Percentiles rank a stretch among this genome's conserved stretches.
Conservation (phyloP, 2,797 vertebrate genomes). For the Scolopax rusticola region DNA sequence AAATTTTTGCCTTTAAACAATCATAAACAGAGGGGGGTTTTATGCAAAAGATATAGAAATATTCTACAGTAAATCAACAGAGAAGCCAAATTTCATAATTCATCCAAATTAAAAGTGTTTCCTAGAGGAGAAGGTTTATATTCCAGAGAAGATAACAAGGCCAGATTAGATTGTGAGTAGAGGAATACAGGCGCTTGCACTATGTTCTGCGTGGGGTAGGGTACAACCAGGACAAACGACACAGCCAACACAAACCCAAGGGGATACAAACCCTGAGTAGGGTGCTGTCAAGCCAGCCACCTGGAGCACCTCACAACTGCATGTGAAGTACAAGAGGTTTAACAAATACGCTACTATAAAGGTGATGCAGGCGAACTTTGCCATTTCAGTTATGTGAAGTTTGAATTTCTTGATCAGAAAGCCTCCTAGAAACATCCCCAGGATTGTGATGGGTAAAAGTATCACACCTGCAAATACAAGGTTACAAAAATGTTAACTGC, state of each 20-base stretch:
- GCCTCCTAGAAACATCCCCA: slow-evolving; percentile 78
- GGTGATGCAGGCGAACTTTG: slow-evolving; percentile 62
- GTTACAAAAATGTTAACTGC: neutral
- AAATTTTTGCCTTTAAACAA: neutral
- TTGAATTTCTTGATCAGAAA: slow-evolving; percentile 80
- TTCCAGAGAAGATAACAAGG: neutral
- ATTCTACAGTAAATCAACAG: neutral
- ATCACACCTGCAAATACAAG: slow-evolving; percentile 69
- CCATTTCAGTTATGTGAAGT: slow-evolving; percentile 56
- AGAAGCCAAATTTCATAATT: neutral
- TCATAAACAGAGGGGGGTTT: neutral
- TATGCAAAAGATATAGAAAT: neutral
- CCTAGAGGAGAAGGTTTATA: neutral
- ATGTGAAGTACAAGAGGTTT: slow-evolving; percentile 7
- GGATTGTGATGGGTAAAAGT: slow-evolving; percentile 67
- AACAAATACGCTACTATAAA: neutral
- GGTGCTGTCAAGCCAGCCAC: slow-evolving; percentile 77
- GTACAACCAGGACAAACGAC: neutral
- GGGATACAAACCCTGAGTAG: slow-evolving; percentile 79
- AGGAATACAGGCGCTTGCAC: neutral
- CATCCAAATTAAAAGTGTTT: neutral
- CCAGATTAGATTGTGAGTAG: neutral
- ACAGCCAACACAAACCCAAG: neutral
- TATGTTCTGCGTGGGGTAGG: neutral
- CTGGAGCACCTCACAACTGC: slow-evolving; percentile 73